Conservation (phyloP, 2,888 invertebrate species). For the Chrysotoxum bicinctum region DNA sequence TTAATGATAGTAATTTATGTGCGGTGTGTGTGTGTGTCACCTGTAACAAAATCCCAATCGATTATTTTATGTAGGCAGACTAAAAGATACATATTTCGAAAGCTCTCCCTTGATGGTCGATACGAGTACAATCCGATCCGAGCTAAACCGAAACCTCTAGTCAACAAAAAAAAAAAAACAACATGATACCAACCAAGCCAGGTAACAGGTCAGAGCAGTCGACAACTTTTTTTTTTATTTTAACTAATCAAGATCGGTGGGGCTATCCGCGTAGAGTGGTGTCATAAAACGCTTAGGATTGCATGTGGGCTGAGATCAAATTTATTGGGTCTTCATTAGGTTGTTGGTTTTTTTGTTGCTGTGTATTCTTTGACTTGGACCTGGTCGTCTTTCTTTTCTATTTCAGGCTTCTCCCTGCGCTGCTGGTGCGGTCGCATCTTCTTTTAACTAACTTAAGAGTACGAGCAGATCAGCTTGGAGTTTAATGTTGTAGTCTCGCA, state of each 20-base stretch:
- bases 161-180: neutral
- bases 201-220: conserved; percentile 69
- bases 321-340: conserved; percentile 73
- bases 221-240: conserved; percentile 33
- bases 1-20: conserved; percentile 72
- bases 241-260: conserved; percentile 71
- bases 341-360: conserved; percentile 25
- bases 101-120: conserved; percentile 49
- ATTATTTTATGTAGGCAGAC: conserved; percentile 72
- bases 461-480: conserved; percentile 28
- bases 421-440: conserved; percentile 28
- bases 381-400: conserved; percentile 26
- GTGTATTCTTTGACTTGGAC: conserved; percentile 18
- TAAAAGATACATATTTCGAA: conserved; percentile 59
- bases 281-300: conserved; percentile 73
- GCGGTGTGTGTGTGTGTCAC: conserved; percentile 70
- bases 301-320: conserved; percentile 73
- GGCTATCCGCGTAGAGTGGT: conserved; percentile 68
- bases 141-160: neutral
- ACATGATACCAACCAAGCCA: conserved; percentile 39
- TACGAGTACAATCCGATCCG: neutral
- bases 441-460: conserved; percentile 6
- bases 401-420: conserved; percentile 34
- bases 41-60: conserved; percentile 73
- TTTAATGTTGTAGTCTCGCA: conserved; percentile 68